Percentiles rank a stretch among this genome's conserved stretches.
These are phyloP conservation scores for Drosophila neonasuta DNA, from an alignment of 2,888 invertebrate genomes.

Conservation along the genomic window DNA sequence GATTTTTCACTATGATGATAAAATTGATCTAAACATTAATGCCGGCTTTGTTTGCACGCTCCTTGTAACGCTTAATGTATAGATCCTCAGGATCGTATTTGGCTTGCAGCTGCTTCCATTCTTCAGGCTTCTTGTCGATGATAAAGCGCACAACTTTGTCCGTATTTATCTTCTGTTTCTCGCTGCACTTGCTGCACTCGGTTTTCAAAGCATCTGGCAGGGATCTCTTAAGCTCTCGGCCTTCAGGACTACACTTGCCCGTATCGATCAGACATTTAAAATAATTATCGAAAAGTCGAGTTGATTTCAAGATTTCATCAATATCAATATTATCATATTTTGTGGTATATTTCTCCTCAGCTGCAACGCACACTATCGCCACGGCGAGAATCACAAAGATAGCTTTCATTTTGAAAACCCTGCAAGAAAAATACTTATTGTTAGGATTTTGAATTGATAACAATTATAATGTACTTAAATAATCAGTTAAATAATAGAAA, in stretches of 20 bases:
- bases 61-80: constrained; percentile 86
- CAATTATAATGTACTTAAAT: too few relatives aligned
- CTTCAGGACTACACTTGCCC: constrained; percentile 87
- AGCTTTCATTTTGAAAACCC: constrained; percentile 59
- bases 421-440: neutral
- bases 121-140: constrained; percentile 85
- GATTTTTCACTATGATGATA: neutral
- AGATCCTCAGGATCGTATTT: constrained; percentile 88
- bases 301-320: constrained; percentile 85
- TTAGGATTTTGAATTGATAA: too few relatives aligned
- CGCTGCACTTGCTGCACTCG: constrained; percentile 87
- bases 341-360: constrained; percentile 84
- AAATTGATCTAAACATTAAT: constrained; percentile 63
- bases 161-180: constrained; percentile 85
- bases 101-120: constrained; percentile 86
- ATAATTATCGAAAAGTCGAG: constrained; percentile 86
- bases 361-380: constrained; percentile 81
- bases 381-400: constrained; percentile 60
- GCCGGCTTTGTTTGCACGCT: constrained; percentile 84
- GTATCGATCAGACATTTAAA: constrained; percentile 86
- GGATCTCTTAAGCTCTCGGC: constrained; percentile 87
- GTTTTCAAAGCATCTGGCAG: constrained; percentile 88
- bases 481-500: too few relatives aligned
- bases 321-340: constrained; percentile 88
- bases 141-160: constrained; percentile 86